Evolutionary conservation across 2,797 vertebrate genomes (phyloP).

Genomic region (Chloroceryle amazona): DNA sequence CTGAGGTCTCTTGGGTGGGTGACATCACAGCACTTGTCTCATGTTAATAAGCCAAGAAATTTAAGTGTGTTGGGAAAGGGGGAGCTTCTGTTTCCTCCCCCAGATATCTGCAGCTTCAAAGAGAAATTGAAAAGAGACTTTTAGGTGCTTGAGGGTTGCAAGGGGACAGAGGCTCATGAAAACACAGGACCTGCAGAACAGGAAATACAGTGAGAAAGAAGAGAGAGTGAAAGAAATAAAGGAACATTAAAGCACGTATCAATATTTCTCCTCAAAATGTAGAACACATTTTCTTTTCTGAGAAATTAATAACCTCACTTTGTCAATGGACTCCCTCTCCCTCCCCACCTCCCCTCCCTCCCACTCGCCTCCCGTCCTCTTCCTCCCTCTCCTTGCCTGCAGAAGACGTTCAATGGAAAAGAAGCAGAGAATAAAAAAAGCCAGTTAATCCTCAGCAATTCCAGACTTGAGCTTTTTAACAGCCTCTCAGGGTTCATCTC

Average conservation of each 20-base stretch:
- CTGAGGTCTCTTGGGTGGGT: neutral
- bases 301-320: conserved; percentile 71
- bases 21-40: neutral
- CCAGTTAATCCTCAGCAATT: neutral
- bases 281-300: conserved; percentile 75
- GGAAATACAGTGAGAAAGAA: neutral
- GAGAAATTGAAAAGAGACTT: neutral
- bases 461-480: neutral
- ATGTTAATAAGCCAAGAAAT: neutral
- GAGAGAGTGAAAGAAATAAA: neutral
- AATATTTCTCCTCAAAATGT: conserved; percentile 72
- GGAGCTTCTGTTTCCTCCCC: neutral
- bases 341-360: neutral
- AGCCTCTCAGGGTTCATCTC: neutral
- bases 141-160: neutral
- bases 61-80: accelerated
- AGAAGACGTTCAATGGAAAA: neutral
- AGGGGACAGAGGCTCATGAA: neutral
- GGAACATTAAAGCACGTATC: conserved; percentile 58
- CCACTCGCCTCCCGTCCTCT: accelerated
- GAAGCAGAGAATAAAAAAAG: neutral
- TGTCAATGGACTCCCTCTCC: neutral
- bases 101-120: neutral
- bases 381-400: neutral
- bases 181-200: neutral